Evolutionary conservation across 2,113 vertebrate species (phyloP), one percentile per base, ranked within the genome.

Genomic region (Aleadryas rufinucha): DNA sequence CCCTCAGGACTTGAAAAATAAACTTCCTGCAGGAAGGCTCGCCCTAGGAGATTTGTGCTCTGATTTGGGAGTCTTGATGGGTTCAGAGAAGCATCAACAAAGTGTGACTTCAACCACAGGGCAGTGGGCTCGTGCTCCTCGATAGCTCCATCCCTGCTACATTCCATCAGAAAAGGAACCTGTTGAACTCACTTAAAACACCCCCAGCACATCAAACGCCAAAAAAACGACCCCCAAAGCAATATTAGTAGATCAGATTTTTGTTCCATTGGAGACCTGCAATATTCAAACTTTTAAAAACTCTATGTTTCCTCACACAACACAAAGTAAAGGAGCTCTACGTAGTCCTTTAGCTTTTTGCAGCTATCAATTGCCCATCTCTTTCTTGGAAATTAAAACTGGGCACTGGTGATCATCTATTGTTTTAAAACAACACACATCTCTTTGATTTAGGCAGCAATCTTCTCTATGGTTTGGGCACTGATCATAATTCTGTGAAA

Each of bases 121-220:
- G 28, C 42, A 42, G 14, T 10, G 27, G 82, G 53, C 19, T 69
- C 7, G 22, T 50, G 27, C 15, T 89, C 13, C n/a, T 69, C 49
- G 23, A 10, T 6, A 63, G 11, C 60, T 87, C 53, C 23, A 30
- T 23, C 49, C 19, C 61, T 37, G 31, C 16, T 24, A 22, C 28
- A 1, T 35, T 79, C 24, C 70, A 33, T 35, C 23, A n/a, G n/a
- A 63, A 82, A 53, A 78, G 7, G 74, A 61, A 77, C 6, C 21
- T 47, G 8, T 13, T 47, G 16, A 14, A 37, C 22, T 79, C 31
- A 47, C 26, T 81, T 57, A 26, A 50, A 69, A 5, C 2, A 2
- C 4, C 7, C 2, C 8, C 3, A 63, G 5, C 16, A n/a, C 13
- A 23, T 50, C n/a, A 59, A 59, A 59, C 1, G 1, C 23, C 16